phyloP scores from a whole-genome alignment of 2,888 invertebrate species.

The Venusia cambrica region DNA sequence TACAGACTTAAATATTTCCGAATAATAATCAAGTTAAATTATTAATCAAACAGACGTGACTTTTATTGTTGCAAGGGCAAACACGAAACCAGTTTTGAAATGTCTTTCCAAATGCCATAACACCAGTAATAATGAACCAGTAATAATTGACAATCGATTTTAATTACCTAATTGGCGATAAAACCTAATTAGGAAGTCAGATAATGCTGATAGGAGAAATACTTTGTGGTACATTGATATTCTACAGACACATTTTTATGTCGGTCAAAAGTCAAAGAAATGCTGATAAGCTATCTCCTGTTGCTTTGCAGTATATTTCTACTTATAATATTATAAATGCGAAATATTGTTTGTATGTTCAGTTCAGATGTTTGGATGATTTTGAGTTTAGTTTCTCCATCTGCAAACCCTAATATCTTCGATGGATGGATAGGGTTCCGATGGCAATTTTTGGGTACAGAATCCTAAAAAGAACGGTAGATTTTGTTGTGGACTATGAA shows the following conservation, averaged over 20 bases:
- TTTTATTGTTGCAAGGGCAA: slow-evolving; percentile 2
- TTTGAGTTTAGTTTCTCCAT: too few species aligned
- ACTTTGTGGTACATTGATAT: not conserved
- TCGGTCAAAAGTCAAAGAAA: slow-evolving; percentile 9
- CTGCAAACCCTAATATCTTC: too few species aligned
- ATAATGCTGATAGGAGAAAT: slow-evolving; percentile 1
- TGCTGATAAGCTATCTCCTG: not conserved
- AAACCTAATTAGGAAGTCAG: slow-evolving; percentile 7
- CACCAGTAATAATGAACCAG: not conserved
- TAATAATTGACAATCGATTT: slow-evolving; percentile 2
- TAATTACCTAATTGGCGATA: slow-evolving; percentile 10
- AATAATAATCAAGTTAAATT: too few species aligned
- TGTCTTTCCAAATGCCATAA: not conserved
- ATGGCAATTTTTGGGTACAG: too few species aligned
- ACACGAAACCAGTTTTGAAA: not conserved
- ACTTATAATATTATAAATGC: too few species aligned
- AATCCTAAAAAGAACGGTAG: too few species aligned
- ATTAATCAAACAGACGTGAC: not conserved
- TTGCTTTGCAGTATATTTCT: too few species aligned
- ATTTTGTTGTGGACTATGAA: too few species aligned
- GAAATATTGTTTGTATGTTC: too few species aligned
- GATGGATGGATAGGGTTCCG: too few species aligned
- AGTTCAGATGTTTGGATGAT: too few species aligned
- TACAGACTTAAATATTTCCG: too few species aligned
- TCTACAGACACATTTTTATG: slow-evolving; percentile 3